phyloP scores from a whole-genome alignment of 2,113 vertebrate genomes.

The Scatophagus argus region DNA sequence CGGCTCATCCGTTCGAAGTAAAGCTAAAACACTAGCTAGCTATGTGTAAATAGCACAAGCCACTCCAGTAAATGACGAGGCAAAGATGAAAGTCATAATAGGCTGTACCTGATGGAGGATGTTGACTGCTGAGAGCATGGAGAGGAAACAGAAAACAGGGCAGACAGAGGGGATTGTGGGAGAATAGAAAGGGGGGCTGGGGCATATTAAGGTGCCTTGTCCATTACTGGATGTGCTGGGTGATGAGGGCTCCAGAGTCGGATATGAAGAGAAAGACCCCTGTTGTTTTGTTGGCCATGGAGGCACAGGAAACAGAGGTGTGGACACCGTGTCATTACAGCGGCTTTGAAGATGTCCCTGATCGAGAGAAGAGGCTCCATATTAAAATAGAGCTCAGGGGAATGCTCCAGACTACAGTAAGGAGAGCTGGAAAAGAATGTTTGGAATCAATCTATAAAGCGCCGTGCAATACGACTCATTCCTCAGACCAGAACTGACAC shows the following conservation, averaged over 20 bases:
- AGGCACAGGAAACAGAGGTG: slow-evolving; percentile 57
- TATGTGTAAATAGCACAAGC: slow-evolving; percentile 71
- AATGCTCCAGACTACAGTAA: slow-evolving; percentile 16
- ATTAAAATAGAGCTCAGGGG: slow-evolving; percentile 52
- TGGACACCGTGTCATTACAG: slow-evolving; percentile 88
- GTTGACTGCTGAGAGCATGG: slow-evolving; percentile 74
- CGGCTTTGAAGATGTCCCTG: slow-evolving; percentile 88
- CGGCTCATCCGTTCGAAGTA: slow-evolving; percentile 42
- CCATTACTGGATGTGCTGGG: slow-evolving; percentile 58
- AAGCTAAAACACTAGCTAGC: slow-evolving; percentile 72
- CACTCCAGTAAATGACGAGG: slow-evolving; percentile 80
- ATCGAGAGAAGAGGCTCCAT: slow-evolving; percentile 29
- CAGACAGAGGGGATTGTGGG: slow-evolving; percentile 16
- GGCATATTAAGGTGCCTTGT: slow-evolving; percentile 50
- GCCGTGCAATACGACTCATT: background rate
- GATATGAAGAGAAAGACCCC: slow-evolving; percentile 48
- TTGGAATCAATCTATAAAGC: slow-evolving; percentile 8
- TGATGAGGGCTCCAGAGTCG: slow-evolving; percentile 36
- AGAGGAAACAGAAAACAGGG: slow-evolving; percentile 64
- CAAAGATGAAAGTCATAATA: slow-evolving; percentile 86
- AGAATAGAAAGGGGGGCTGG: slow-evolving; percentile 12
- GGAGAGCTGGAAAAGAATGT: slow-evolving; percentile 12
- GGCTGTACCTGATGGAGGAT: slow-evolving; percentile 76
- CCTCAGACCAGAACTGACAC: too few relatives aligned
- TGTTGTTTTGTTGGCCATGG: slow-evolving; percentile 65